These are phyloP conservation scores for Campoletis sonorensis DNA, from an alignment of 1,140 invertebrate species.

Conservation along the genomic window DNA sequence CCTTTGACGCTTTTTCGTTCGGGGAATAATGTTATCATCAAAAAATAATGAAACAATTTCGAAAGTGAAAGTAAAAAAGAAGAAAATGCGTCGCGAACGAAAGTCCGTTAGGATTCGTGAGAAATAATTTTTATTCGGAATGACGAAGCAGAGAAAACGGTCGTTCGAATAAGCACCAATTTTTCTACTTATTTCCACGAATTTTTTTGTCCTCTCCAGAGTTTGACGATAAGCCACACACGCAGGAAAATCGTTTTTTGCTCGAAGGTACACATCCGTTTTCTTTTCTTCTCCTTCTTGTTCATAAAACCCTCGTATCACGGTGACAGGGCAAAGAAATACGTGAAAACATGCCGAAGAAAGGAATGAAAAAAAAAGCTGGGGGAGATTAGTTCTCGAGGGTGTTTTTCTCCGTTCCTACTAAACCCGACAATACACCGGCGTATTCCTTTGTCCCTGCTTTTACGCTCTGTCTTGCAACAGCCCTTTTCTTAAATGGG, in stretches of 20 bases:
- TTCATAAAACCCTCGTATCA: constrained; percentile 12
- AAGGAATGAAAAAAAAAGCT: not conserved
- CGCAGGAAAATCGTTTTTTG: constrained; percentile 6
- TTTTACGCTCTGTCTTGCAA: not conserved
- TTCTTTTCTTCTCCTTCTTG: not conserved
- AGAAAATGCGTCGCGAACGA: too few relatives aligned
- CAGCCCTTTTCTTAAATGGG: constrained; percentile 17
- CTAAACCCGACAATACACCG: not conserved
- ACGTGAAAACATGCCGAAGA: not conserved
- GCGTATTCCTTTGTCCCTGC: constrained; percentile 9
- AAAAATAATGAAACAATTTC: too few relatives aligned
- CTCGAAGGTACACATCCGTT: not conserved
- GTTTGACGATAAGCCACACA: not conserved
- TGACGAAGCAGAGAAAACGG: too few relatives aligned
- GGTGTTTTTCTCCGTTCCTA: constrained; percentile 19
- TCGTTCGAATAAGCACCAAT: too few relatives aligned
- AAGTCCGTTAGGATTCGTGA: too few relatives aligned
- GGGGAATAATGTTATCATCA: too few relatives aligned
- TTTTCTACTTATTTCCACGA: not conserved
- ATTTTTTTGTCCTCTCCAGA: not conserved
- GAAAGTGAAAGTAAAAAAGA: too few relatives aligned
- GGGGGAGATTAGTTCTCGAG: constrained; percentile 26
- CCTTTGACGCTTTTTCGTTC: too few relatives aligned
- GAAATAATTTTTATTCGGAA: too few relatives aligned
- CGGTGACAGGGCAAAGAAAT: not conserved